These are phyloP conservation scores for Macheiramphus alcinus DNA, from an alignment of 2,113 vertebrate species.

Conservation along the genomic window DNA sequence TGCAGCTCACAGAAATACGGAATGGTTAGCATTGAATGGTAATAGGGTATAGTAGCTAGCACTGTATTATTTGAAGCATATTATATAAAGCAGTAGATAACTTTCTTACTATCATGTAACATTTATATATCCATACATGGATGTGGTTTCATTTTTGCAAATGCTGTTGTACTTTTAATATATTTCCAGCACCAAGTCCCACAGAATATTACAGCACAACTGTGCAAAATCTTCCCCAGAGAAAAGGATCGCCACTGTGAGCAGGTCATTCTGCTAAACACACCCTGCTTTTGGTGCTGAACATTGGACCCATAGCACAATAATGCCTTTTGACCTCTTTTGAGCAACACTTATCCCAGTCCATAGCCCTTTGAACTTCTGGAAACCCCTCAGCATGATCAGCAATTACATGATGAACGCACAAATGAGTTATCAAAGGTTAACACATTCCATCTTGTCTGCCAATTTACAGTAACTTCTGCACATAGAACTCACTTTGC, in stretches of 20 bases:
- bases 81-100: background rate
- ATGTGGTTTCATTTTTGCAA: background rate
- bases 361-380: constrained; percentile 2
- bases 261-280: background rate
- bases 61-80: background rate
- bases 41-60: background rate
- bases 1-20: background rate
- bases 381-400: background rate
- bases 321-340: background rate
- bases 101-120: background rate
- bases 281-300: background rate
- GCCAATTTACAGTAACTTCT: background rate
- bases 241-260: background rate
- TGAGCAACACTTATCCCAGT: background rate
- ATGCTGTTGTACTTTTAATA: background rate
- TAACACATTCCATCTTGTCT: background rate
- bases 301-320: background rate
- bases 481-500: background rate
- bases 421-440: background rate
- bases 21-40: background rate
- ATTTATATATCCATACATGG: accelerated
- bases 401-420: background rate
- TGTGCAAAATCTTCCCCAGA: background rate
- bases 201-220: background rate
- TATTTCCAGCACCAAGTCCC: background rate